These are phyloP conservation scores for Pollicipes pollicipes DNA, from an alignment of 1,140 invertebrate genomes.

Conservation along the genomic window DNA sequence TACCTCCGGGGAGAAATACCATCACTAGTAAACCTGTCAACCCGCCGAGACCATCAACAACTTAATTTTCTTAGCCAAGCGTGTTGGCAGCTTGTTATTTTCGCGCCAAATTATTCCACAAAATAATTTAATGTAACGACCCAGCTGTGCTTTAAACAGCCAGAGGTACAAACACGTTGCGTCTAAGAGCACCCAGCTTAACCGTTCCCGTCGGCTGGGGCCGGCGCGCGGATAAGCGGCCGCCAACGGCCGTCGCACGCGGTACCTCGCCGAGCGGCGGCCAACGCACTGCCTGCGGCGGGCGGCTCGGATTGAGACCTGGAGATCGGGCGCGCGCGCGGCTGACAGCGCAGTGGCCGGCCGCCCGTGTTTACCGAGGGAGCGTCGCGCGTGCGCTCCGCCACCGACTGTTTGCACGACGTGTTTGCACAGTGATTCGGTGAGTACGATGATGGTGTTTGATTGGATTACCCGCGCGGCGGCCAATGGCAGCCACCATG, in stretches of 20 bases:
- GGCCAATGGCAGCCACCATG: not conserved
- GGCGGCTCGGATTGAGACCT: not conserved
- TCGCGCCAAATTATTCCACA: not conserved
- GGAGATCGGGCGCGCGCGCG: no score
- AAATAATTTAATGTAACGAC: no score
- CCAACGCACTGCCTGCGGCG: not conserved
- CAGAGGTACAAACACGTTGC: no score
- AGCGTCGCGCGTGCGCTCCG: not conserved
- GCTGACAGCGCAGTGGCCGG: not conserved
- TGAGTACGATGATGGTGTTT: not conserved
- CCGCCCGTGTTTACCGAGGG: not conserved
- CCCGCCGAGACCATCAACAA: not conserved
- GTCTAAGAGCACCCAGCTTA: no score
- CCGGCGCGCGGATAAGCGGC: not conserved
- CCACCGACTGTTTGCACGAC: not conserved
- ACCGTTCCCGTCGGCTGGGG: no score
- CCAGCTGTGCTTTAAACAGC: no score
- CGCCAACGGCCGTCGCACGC: not conserved
- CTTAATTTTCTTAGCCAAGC: not conserved
- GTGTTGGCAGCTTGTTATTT: not conserved
- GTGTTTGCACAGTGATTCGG: not conserved
- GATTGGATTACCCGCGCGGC: not conserved
- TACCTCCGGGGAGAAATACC: not conserved
- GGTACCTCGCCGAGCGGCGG: no score
- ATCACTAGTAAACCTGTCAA: not conserved